Evolutionary conservation across 2,888 invertebrate genomes (phyloP).

Genomic region (Bellardia bayeri): DNA sequence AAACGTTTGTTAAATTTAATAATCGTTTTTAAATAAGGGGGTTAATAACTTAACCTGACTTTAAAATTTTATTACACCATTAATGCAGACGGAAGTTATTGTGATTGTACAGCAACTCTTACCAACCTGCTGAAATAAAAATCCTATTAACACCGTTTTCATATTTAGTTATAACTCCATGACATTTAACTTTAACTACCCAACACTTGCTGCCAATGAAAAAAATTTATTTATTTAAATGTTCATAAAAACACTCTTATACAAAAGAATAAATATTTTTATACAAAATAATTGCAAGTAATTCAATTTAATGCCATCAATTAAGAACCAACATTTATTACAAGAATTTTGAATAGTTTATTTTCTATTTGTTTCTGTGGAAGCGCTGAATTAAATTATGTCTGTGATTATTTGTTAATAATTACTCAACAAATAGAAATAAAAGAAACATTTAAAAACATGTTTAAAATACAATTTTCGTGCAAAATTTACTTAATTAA

Average conservation of each 20-base stretch:
- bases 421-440: background rate
- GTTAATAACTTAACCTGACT: no score
- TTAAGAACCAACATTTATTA: conserved; percentile 18
- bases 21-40: no score
- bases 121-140: background rate
- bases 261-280: background rate
- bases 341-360: background rate
- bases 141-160: background rate
- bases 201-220: background rate
- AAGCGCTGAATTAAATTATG: conserved; percentile 8
- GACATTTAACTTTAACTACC: conserved; percentile 4
- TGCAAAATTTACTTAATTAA: background rate
- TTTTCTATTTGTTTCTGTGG: background rate
- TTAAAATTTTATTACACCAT: background rate
- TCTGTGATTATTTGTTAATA: conserved; percentile 32
- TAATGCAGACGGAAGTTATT: background rate
- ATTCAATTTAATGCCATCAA: conserved; percentile 11
- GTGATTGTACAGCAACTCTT: background rate
- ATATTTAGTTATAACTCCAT: background rate
- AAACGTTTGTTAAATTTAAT: no score
- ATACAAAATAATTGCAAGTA: background rate
- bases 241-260: background rate
- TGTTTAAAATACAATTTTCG: background rate
- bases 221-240: background rate
- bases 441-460: conserved; percentile 1